These are phyloP conservation scores for Pluvialis apricaria DNA, from an alignment of 2,113 vertebrate genomes.

Conservation along the genomic window DNA sequence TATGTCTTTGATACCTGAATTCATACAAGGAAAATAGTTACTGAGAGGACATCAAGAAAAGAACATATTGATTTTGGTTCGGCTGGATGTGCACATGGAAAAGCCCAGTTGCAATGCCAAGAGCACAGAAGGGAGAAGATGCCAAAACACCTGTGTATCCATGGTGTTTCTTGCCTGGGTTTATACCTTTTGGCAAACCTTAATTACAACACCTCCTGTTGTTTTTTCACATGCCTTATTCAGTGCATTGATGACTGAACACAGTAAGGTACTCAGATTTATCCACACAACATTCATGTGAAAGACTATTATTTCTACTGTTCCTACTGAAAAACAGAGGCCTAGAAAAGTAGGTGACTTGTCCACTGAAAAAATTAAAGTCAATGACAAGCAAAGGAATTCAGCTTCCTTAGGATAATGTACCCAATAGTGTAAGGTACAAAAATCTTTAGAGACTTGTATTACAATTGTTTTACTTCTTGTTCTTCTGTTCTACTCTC, in stretches of 20 bases:
- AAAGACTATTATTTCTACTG: neutral
- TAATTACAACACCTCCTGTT: neutral
- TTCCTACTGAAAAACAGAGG: neutral
- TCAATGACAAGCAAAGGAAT: neutral
- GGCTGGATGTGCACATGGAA: neutral
- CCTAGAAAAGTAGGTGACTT: neutral
- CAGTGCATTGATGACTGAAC: neutral
- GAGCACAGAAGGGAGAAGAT: neutral
- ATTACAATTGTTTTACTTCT: neutral
- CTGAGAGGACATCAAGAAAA: neutral
- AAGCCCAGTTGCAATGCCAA: neutral
- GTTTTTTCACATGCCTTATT: neutral
- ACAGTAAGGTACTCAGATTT: neutral
- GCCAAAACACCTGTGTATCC: neutral
- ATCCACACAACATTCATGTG: neutral
- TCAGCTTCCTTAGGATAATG: neutral
- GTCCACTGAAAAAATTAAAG: neutral
- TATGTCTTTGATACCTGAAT: neutral
- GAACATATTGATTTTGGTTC: neutral
- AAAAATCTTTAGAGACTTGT: neutral
- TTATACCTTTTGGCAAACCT: neutral
- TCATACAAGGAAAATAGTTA: neutral
- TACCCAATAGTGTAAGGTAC: neutral
- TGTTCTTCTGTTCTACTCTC: neutral
- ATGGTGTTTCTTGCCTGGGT: neutral